Evolutionary conservation across 2,113 vertebrate species (phyloP).

Genomic region (Turdus rufiventris): DNA sequence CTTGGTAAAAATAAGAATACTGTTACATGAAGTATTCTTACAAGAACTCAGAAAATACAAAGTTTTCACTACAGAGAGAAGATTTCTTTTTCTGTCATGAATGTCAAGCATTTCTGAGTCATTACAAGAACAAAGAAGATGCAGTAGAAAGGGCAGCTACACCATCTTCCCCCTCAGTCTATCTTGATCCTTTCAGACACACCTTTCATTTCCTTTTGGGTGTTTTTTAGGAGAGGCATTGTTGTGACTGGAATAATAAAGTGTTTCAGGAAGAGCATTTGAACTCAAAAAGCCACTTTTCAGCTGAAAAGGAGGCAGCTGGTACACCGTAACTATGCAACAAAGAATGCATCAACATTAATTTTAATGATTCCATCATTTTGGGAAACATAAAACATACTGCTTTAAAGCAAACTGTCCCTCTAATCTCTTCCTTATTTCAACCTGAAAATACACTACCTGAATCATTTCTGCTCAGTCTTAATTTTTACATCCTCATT

Average conservation of each 20-base stretch:
- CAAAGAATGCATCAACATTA: neutral
- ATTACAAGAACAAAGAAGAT: neutral
- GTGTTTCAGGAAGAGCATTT: neutral
- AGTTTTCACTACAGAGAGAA: neutral
- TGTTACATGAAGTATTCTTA: neutral
- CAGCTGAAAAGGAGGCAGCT: neutral
- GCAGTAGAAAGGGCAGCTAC: neutral
- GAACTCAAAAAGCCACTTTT: neutral
- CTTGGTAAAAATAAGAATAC: neutral
- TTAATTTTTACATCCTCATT: neutral
- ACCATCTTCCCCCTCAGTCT: neutral
- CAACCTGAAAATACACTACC: neutral
- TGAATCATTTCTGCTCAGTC: neutral
- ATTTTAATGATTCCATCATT: neutral
- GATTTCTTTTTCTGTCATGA: neutral
- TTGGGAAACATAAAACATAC: neutral
- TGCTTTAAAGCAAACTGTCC: neutral
- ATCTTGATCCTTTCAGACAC: neutral
- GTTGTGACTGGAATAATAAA: neutral
- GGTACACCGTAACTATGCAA: neutral
- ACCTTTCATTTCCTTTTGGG: neutral
- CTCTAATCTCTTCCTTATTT: neutral
- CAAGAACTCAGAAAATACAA: neutral
- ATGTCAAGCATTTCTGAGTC: neutral
- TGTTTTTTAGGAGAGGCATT: neutral